Conservation (phyloP, 2,888 invertebrate species). For the Diadromus collaris region DNA sequence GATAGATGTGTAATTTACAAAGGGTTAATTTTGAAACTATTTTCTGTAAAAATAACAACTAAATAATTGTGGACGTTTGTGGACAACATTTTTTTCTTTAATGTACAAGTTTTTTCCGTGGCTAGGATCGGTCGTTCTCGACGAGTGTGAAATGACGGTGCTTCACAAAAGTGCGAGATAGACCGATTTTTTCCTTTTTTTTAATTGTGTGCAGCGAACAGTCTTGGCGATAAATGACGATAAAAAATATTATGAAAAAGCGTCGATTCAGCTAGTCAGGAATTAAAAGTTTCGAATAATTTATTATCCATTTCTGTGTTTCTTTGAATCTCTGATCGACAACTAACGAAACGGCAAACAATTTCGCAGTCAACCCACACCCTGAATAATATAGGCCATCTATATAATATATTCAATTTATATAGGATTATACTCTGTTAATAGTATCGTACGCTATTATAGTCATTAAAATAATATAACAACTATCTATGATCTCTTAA, state of each 20-base stretch:
- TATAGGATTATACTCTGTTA: conserved; percentile 39
- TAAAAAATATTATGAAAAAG: neutral
- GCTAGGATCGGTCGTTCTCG: too few species aligned
- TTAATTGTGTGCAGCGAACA: too few species aligned
- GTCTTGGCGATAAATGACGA: too few species aligned
- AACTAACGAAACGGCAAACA: conserved; percentile 9
- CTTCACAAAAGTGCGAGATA: too few species aligned
- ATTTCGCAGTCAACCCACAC: conserved; percentile 4
- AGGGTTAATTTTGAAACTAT: too few species aligned
- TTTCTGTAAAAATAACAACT: too few species aligned
- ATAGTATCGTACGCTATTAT: conserved; percentile 36
- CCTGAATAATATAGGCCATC: conserved; percentile 38
- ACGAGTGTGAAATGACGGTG: too few species aligned
- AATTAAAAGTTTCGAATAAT: conserved; percentile 42
- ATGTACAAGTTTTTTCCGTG: too few species aligned
- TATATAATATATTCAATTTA: conserved; percentile 47
- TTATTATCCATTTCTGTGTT: conserved; percentile 26
- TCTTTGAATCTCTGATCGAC: neutral
- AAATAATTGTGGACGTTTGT: too few species aligned
- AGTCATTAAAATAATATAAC: conserved; percentile 51
- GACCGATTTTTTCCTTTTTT: too few species aligned
- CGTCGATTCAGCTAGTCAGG: conserved; percentile 2
- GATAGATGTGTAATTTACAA: too few species aligned
- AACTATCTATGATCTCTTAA: conserved; percentile 48
- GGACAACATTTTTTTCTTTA: too few species aligned